Conservation (phyloP, 2,888 invertebrate species). For the Ormyrus nitidulus region DNA sequence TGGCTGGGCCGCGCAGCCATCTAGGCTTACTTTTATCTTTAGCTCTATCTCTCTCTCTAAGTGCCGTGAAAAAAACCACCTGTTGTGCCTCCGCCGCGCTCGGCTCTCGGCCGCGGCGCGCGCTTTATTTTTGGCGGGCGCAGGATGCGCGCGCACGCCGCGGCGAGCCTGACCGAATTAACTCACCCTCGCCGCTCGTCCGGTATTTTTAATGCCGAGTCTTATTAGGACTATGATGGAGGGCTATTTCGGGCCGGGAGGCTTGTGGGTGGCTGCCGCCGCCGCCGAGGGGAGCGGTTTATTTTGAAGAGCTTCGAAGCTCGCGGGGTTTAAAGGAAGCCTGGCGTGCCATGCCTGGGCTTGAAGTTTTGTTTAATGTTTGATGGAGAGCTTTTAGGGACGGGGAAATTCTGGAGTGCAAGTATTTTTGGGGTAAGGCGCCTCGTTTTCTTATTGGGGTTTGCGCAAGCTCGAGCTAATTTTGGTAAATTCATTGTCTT, state of each 20-base stretch:
- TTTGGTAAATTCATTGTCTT: too few species aligned
- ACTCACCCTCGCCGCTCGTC: constrained; percentile 22
- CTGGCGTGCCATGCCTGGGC: too few species aligned
- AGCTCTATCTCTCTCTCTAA: background rate
- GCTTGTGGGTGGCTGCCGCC: background rate
- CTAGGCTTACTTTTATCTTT: constrained; percentile 35
- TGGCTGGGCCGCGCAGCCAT: background rate
- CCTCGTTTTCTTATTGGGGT: too few species aligned
- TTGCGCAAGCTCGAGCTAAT: too few species aligned
- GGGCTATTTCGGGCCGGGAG: background rate
- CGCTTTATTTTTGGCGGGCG: constrained; percentile 49
- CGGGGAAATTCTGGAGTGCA: too few species aligned
- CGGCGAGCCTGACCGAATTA: constrained; percentile 38
- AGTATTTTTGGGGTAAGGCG: too few species aligned
- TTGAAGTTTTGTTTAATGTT: too few species aligned
- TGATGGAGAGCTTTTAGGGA: too few species aligned
- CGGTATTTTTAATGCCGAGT: constrained; percentile 21
- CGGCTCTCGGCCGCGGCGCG: background rate
- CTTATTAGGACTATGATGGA: constrained; percentile 21
- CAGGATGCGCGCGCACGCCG: constrained; percentile 25
- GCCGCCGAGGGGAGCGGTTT: too few species aligned
- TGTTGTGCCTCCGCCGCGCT: constrained; percentile 14
- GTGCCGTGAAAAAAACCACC: constrained; percentile 32
- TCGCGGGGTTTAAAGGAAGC: too few species aligned
- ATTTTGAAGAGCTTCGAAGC: too few species aligned